These are phyloP conservation scores for Clytia hemisphaerica DNA, from an alignment of 30 jellyfish, hydroid and myxozoan species.

Conservation along the genomic window DNA sequence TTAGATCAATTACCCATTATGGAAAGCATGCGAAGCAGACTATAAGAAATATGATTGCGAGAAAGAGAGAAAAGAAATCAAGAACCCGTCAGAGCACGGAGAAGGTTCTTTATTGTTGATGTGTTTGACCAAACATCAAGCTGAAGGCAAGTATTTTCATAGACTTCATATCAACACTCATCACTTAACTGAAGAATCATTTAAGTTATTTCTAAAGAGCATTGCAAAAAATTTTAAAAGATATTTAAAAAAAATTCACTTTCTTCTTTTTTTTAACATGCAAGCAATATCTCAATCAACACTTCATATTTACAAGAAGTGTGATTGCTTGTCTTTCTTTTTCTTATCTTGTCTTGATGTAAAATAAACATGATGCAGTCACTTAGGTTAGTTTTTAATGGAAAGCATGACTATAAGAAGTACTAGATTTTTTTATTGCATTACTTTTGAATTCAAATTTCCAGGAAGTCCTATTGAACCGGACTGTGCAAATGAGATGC, in stretches of 20 bases:
- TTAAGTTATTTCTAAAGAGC: too few species aligned
- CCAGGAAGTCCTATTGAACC: slow-evolving; percentile 65
- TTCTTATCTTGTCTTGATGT: not conserved
- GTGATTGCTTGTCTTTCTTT: not conserved
- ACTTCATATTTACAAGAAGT: not conserved
- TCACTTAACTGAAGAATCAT: too few species aligned
- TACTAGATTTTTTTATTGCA: not conserved
- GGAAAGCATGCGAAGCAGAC: slow-evolving; percentile 75
- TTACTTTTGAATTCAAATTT: not conserved
- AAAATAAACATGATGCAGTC: too few species aligned
- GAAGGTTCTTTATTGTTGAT: slow-evolving; percentile 60
- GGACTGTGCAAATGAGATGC: slow-evolving; percentile 80
- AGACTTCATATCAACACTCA: too few species aligned
- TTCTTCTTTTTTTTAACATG: too few species aligned
- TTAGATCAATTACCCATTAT: slow-evolving; percentile 68
- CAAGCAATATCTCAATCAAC: too few species aligned
- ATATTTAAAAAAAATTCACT: too few species aligned
- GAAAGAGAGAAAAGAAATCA: slow-evolving; percentile 1
- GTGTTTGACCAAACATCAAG: slow-evolving; percentile 51
- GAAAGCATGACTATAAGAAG: too few species aligned
- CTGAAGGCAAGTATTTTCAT: slow-evolving; percentile 46
- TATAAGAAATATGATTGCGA: slow-evolving; percentile 49
- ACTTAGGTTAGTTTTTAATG: too few species aligned
- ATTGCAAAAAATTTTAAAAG: too few species aligned
- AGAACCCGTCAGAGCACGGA: slow-evolving; percentile 57